A percentile compares a stretch with the other conserved stretches of the same genome.
These are phyloP conservation scores for Mylabris phalerata DNA, from an alignment of 1,140 invertebrate genomes.

Conservation along the genomic window DNA sequence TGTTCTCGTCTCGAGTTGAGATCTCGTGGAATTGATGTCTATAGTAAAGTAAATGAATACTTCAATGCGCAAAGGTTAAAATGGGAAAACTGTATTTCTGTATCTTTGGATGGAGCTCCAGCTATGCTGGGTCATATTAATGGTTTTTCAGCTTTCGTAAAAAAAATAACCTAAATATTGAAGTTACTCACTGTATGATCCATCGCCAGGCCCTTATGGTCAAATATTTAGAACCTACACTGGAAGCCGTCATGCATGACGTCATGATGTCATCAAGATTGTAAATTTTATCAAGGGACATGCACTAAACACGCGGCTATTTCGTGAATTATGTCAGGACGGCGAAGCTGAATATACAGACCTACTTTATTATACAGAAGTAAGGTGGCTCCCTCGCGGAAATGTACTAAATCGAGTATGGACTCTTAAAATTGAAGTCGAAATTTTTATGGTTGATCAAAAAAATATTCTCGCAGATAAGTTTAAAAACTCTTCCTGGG, in stretches of 20 bases:
- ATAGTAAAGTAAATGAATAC: no score
- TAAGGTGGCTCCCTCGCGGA: constrained; percentile 28
- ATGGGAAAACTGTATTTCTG: constrained; percentile 11
- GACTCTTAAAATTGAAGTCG: constrained; percentile 9
- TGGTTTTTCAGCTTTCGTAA: constrained; percentile 10
- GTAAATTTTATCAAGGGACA: constrained; percentile 23
- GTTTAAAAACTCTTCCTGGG: constrained; percentile 26
- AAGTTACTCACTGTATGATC: constrained; percentile 28
- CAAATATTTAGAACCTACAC: constrained; percentile 24
- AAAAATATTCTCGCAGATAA: constrained; percentile 25
- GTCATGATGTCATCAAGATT: constrained; percentile 26
- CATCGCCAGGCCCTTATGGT: constrained; percentile 23
- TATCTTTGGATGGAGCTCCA: background rate
- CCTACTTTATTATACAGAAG: constrained; percentile 32
- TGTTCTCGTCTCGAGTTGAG: constrained; percentile 11
- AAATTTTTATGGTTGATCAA: constrained; percentile 24
- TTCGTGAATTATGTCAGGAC: constrained; percentile 27
- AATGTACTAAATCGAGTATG: constrained; percentile 22
- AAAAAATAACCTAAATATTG: constrained; percentile 21
- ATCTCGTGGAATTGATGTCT: constrained; percentile 20
- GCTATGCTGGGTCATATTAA: constrained; percentile 17
- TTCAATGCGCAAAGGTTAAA: no score
- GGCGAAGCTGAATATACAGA: constrained; percentile 30
- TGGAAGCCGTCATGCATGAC: constrained; percentile 26
- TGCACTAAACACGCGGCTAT: constrained; percentile 29